Conservation (phyloP, 2,888 invertebrate genomes). For the Ophion ventricosus region DNA sequence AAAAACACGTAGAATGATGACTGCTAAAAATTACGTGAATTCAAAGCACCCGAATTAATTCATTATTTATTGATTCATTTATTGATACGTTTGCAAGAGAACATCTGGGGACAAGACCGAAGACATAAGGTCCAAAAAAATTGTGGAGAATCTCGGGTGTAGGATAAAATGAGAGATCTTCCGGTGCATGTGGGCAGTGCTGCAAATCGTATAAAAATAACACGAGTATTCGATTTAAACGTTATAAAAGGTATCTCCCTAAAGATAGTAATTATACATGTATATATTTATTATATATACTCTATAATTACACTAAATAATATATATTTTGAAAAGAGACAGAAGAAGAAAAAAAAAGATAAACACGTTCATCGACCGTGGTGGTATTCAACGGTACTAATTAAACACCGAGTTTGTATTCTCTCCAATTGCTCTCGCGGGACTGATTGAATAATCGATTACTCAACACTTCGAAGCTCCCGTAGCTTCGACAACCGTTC, state of each 20-base stretch:
- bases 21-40: neutral
- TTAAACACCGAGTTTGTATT: constrained; percentile 36
- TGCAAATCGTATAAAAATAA: neutral
- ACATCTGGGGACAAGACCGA: neutral
- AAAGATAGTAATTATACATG: neutral
- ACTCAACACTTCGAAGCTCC: constrained; percentile 27
- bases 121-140: neutral
- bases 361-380: constrained; percentile 37
- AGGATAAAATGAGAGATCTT: neutral
- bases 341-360: neutral
- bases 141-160: neutral
- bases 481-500: constrained; percentile 24
- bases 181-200: neutral
- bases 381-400: constrained; percentile 25
- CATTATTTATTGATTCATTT: neutral
- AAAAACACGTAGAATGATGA: neutral
- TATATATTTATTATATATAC: neutral
- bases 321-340: neutral
- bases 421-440: constrained; percentile 34
- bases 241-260: neutral
- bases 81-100: neutral
- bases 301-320: neutral
- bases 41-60: neutral
- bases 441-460: constrained; percentile 55
- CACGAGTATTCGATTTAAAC: neutral